Conservation (phyloP, 2,888 invertebrate species). For the Labia minor region DNA sequence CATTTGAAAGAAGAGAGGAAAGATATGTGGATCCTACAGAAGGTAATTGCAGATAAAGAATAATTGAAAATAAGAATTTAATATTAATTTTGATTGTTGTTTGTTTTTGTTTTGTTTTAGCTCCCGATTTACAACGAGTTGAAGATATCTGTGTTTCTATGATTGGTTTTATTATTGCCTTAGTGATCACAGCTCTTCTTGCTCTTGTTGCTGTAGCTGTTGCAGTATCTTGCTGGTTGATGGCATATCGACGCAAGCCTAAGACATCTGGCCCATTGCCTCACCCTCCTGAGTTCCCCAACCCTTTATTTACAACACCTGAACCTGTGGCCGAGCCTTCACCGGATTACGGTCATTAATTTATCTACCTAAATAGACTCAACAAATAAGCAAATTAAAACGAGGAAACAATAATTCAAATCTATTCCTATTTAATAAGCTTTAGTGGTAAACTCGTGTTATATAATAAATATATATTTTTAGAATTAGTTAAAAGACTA, state of each 20-base stretch:
- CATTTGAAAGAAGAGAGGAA: slow-evolving; percentile 75
- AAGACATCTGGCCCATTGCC: slow-evolving; percentile 82
- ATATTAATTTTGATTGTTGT: too few relatives aligned
- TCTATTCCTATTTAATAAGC: too few relatives aligned
- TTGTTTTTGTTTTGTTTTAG: slow-evolving; percentile 34
- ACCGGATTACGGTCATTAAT: slow-evolving; percentile 51
- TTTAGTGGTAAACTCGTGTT: slow-evolving; percentile 30
- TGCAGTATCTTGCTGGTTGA: slow-evolving; percentile 89
- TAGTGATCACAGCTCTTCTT: slow-evolving; percentile 81
- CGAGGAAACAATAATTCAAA: too few relatives aligned
- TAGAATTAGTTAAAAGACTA: neutral
- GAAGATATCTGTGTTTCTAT: slow-evolving; percentile 89
- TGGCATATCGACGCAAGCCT: slow-evolving; percentile 81
- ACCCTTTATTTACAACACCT: slow-evolving; percentile 77
- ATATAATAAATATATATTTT: slow-evolving; percentile 29
- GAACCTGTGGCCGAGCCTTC: slow-evolving; percentile 72
- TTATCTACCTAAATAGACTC: neutral
- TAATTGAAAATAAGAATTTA: neutral
- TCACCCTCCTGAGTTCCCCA: slow-evolving; percentile 91
- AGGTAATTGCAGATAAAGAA: slow-evolving; percentile 40
- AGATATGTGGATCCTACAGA: slow-evolving; percentile 67
- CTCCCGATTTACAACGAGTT: slow-evolving; percentile 44
- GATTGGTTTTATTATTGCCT: slow-evolving; percentile 82
- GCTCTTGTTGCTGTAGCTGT: slow-evolving; percentile 89
- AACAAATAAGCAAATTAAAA: too few relatives aligned